Percentiles rank a stretch among this genome's conserved stretches.
phyloP scores from a whole-genome alignment of 2,113 vertebrate genomes.

The Thinocorus orbignyianus region DNA sequence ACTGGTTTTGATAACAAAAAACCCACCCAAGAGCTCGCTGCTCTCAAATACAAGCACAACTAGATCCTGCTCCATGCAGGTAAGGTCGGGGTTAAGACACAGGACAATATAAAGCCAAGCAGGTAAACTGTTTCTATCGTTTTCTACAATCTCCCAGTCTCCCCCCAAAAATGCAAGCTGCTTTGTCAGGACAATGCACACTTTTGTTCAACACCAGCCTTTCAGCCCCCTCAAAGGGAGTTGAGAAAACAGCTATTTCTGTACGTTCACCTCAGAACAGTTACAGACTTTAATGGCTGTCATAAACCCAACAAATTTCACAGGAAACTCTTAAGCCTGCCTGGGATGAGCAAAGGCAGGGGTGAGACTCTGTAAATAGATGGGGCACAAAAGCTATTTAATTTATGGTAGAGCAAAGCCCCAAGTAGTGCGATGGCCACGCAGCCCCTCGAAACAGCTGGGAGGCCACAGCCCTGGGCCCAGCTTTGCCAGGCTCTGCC shows the following conservation, averaged over 20 bases:
- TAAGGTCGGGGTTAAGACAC: not conserved
- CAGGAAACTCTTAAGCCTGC: not conserved
- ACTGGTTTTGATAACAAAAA: not conserved
- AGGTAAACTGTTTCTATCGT: not conserved
- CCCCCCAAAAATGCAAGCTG: not conserved
- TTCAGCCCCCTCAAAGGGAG: not conserved
- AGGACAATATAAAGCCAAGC: not conserved
- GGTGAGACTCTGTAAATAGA: not conserved
- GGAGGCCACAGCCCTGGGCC: not conserved
- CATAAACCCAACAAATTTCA: not conserved
- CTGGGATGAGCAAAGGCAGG: not conserved
- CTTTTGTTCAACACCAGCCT: not conserved
- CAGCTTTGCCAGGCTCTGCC: rapidly evolving
- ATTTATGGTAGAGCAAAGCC: not conserved
- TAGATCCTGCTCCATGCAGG: not conserved
- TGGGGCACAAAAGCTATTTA: not conserved
- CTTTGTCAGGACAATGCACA: not conserved
- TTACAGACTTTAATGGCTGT: not conserved
- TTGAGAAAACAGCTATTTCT: not conserved
- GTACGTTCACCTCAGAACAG: not conserved
- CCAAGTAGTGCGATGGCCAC: rapidly evolving
- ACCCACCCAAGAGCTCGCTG: not conserved
- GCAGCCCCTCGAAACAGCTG: not conserved
- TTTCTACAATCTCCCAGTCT: not conserved
- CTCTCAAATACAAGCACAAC: not conserved